Conservation (phyloP, 2,888 invertebrate species). For the Noctua pronuba region DNA sequence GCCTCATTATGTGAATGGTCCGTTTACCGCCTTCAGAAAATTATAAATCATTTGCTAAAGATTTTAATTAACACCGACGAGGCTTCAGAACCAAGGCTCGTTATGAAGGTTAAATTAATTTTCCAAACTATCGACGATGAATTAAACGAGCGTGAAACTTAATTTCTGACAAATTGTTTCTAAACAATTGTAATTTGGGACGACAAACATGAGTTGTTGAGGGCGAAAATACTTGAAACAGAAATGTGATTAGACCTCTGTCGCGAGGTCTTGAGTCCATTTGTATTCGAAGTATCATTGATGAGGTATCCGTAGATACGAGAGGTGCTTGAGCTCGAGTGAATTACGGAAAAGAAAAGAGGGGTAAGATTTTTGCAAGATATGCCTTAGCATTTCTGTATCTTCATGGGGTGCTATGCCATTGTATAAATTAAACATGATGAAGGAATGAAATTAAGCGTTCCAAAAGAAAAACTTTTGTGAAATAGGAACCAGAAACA, state of each 20-base stretch:
- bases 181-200: conserved; percentile 49
- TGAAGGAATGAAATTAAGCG: not conserved
- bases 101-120: conserved; percentile 57
- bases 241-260: conserved; percentile 40
- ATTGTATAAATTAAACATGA: conserved; percentile 17
- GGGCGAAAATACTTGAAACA: conserved; percentile 34
- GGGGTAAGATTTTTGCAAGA: conserved; percentile 9
- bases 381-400: not conserved
- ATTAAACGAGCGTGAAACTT: conserved; percentile 42
- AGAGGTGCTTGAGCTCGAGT: conserved; percentile 41
- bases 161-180: conserved; percentile 49
- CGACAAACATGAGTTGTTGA: conserved; percentile 36
- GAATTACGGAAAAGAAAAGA: conserved; percentile 20
- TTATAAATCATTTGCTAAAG: conserved; percentile 58
- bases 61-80: conserved; percentile 58
- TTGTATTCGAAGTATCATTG: conserved; percentile 56
- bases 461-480: conserved; percentile 26
- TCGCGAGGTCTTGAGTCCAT: conserved; percentile 30
- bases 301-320: conserved; percentile 43
- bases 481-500: conserved; percentile 30
- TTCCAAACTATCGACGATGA: conserved; percentile 57
- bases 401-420: not conserved
- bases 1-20: conserved; percentile 50
- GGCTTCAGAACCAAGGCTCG: conserved; percentile 50
- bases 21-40: conserved; percentile 51